Percentiles rank a stretch among this genome's conserved stretches.
These are phyloP conservation scores for Enteromius thamalakanensis DNA, from an alignment of 2,797 vertebrate genomes.

Conservation along the genomic window DNA sequence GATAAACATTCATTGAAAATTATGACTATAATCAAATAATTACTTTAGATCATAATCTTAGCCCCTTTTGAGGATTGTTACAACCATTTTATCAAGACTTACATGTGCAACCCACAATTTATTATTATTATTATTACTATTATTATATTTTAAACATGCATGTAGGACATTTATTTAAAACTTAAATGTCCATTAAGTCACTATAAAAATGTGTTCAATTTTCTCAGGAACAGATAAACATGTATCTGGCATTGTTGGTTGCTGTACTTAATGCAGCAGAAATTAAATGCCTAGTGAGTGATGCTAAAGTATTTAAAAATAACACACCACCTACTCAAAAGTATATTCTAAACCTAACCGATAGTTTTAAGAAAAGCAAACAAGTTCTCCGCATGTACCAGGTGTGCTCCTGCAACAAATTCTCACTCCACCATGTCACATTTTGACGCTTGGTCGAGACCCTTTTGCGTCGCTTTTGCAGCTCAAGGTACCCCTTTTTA, in stretches of 20 bases:
- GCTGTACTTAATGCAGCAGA: neutral
- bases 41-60: neutral
- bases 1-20: neutral
- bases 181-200: neutral
- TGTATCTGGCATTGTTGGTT: neutral
- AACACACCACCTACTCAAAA: neutral
- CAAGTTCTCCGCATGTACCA: neutral
- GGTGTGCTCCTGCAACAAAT: neutral
- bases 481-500: too few species aligned
- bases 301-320: neutral
- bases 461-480: too few species aligned
- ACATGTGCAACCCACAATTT: neutral
- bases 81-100: neutral
- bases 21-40: neutral
- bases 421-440: too few species aligned
- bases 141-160: neutral
- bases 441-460: too few species aligned
- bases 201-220: neutral
- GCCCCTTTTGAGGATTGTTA: neutral
- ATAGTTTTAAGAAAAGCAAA: neutral
- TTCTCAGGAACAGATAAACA: neutral
- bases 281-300: neutral
- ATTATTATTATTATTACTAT: too few species aligned
- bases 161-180: neutral
- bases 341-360: neutral